Evolutionary conservation across 1,140 invertebrate species (phyloP).

Genomic region (Penaeus vannamei): DNA sequence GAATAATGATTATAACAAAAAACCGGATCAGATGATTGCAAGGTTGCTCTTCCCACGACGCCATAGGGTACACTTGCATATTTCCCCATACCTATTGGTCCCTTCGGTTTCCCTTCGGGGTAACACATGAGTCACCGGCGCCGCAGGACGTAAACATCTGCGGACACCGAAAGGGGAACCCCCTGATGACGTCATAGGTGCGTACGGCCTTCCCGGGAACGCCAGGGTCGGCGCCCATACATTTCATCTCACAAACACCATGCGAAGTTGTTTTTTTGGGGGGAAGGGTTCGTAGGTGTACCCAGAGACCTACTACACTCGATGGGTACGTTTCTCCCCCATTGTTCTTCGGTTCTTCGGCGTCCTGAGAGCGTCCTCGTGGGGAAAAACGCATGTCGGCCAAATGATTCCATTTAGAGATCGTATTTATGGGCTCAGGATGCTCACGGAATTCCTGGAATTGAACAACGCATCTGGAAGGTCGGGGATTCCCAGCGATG

Average conservation of each 20-base stretch:
- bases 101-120: too few relatives aligned
- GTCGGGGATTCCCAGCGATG: conserved; percentile 58
- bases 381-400: neutral
- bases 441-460: conserved; percentile 51
- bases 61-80: too few relatives aligned
- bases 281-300: neutral
- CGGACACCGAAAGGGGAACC: conserved; percentile 20
- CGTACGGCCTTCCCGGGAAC: conserved; percentile 52
- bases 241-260: neutral
- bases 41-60: too few relatives aligned
- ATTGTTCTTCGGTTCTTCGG: too few relatives aligned
- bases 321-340: too few relatives aligned
- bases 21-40: too few relatives aligned
- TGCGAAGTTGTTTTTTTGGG: neutral
- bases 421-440: neutral
- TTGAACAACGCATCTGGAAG: conserved; percentile 52
- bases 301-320: neutral
- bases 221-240: neutral
- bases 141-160: too few relatives aligned
- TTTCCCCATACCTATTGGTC: too few relatives aligned
- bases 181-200: conserved; percentile 55
- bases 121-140: too few relatives aligned
- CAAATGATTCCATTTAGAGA: neutral
- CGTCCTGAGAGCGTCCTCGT: too few relatives aligned
- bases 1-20: too few relatives aligned